Base-by-base conservation (phyloP, 2,888 invertebrate genomes). In the Psococerastis gibbosa region DNA sequence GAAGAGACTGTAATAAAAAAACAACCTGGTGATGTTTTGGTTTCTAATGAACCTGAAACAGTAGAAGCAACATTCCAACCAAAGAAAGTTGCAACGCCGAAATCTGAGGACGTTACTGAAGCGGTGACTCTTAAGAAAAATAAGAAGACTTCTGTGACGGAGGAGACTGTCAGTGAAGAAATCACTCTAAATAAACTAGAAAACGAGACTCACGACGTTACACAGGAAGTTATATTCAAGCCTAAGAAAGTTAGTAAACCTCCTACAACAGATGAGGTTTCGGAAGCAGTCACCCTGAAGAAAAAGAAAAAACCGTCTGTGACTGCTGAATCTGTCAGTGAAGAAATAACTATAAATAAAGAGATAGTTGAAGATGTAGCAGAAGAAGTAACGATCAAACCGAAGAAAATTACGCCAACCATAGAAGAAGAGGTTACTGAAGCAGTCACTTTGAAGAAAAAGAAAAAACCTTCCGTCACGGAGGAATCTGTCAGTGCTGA, bases 101-200 rank as follows among this genome's bases (percentile, higher is more conserved):
- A 33, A 22, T 38, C 43, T 1, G 52, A 55, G 35, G 47, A 52
- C 1, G 54, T 55, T 23, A 51, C 51, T 44, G 45, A 54, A 16
- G 52, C 27, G 42, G 53, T 3, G 1, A 52, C n/a, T 47, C 43
- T 2, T 46, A 48, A 44, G 42, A 45, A 43, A 49, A 35, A 51
- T 45, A 49, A 48, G 53, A 32, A 48, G 48, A 32, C 45, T 47
- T 23, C 48, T 17, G 22, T 18, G 2, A 16, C 46, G 43, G 38
- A 49, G 49, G 52, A 54, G 49, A 55, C 64, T 49, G 59, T 60
- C 42, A 51, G 59, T 49, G 57, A 59, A 35, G 52, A 55, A 51
- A 20, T 54, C 48, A 20, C 52, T 42, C 38, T 57, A 46, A n/a
- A n/a, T n/a, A n/a, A n/a, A n/a, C n/a, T n/a, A n/a, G n/a, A n/a